Base-by-base conservation (phyloP, 2,797 vertebrate species). In the Protosalanx chinensis region DNA sequence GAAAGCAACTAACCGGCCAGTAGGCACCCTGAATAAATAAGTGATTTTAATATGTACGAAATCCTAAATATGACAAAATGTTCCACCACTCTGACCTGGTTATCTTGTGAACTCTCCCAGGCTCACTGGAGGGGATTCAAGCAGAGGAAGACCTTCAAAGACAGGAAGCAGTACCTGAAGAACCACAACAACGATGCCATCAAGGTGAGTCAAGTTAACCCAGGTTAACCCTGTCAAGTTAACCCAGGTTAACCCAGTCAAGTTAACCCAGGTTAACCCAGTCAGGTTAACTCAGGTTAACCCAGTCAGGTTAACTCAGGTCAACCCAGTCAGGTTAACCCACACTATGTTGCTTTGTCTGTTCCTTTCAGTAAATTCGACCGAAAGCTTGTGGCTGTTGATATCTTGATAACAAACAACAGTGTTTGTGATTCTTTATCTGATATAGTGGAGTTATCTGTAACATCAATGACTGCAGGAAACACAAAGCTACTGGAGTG, bases 111-210 rank as follows among this genome's bases (percentile, higher is more conserved):
- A 56, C 51, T 16, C 18, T 58, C 51, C 53, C 81, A 98, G 97
- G 95, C 97, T 1, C 95, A 97, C 66, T 99, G 96, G 94, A 93
- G 95, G 72, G 97, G 97, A 58, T 93, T 92, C 91, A 94, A 97
- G 81, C 96, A 98, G 83, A 95, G 91, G 89, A 97, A 95, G 89
- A 85, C 85, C 0, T 98, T 95, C 77, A 93, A 90, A 16, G 88
- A 88, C 0, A 94, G 97, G 35, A 88, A 95, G 83, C 85, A 93
- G 81, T 96, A 90, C 76, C 85, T 99, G 67, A 91, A 88, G 0
- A 92, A 96, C 23, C 96, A 97, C 72, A 92, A 76, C 32, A 90
- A 88, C 0, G 94, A 98, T 75, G 96, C 93, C 2, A 85, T 99
- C 30, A 99, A 99, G 96, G 98, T 99, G 90, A 4, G 27, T 56